Evolutionary conservation across 2,888 invertebrate species (phyloP).

Genomic region (Frankliniella fusca): DNA sequence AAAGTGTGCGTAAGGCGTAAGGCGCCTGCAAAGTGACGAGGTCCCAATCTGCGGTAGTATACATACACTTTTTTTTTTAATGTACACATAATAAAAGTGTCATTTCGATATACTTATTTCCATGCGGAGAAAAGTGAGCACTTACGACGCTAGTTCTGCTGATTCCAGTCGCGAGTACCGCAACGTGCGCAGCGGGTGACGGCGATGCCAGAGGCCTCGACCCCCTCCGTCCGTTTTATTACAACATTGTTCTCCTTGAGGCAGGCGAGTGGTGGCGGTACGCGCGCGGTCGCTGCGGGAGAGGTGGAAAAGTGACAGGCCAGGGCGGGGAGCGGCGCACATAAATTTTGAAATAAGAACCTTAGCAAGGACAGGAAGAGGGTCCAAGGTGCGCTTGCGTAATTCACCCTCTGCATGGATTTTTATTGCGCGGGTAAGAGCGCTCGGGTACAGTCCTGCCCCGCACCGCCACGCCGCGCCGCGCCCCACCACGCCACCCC

Average conservation of each 20-base stretch:
- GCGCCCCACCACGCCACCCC: not conserved
- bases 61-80: too few species aligned
- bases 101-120: too few species aligned
- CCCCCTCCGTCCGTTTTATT: not conserved
- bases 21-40: too few species aligned
- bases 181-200: too few species aligned
- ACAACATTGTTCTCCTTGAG: not conserved
- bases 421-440: conserved; percentile 1
- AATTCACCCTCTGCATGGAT: conserved; percentile 3
- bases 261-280: not conserved
- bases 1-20: too few species aligned
- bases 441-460: not conserved
- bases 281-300: not conserved
- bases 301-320: not conserved
- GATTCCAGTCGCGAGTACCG: too few species aligned
- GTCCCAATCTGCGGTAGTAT: too few species aligned
- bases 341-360: not conserved
- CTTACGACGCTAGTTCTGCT: too few species aligned
- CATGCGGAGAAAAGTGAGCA: too few species aligned
- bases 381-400: not conserved
- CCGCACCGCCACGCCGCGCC: not conserved
- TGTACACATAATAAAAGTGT: too few species aligned
- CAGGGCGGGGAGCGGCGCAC: not conserved
- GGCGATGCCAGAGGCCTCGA: too few species aligned
- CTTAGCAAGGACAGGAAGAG: not conserved